Percentiles rank a stretch among this genome's conserved stretches.
phyloP scores from a whole-genome alignment of 2,797 vertebrate species.

The Toxotes lorentzi region DNA sequence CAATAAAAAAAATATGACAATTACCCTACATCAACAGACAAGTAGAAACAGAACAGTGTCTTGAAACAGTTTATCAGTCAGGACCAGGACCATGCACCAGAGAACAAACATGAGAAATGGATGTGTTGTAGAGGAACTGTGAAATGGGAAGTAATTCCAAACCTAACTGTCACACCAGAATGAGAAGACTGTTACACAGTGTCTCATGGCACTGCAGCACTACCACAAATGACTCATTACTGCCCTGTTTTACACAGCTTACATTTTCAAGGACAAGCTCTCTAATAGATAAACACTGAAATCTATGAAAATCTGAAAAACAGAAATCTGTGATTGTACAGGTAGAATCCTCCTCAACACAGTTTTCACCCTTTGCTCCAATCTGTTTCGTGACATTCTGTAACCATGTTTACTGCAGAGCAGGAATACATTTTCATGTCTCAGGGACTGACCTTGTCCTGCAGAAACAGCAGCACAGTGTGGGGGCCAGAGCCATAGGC shows the following conservation, averaged over 20 bases:
- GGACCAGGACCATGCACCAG: not conserved
- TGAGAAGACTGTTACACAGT: slow-evolving; percentile 55
- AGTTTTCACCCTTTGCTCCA: not conserved
- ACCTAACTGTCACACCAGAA: slow-evolving; percentile 73
- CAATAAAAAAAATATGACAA: not conserved
- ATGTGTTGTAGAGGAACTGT: slow-evolving; percentile 51
- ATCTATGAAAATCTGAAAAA: not conserved
- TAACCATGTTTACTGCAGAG: not conserved
- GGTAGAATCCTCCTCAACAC: not conserved
- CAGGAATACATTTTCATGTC: not conserved
- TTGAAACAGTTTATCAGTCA: slow-evolving; percentile 8
- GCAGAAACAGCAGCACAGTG: slow-evolving; percentile 90
- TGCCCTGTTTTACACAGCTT: slow-evolving; percentile 15
- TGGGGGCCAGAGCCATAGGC: slow-evolving; percentile 83
- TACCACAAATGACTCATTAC: slow-evolving; percentile 34
- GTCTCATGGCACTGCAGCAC: slow-evolving; percentile 48
- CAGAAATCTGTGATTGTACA: not conserved
- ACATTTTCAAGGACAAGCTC: not conserved
- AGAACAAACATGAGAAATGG: not conserved
- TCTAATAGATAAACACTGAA: not conserved
- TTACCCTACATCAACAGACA: not conserved
- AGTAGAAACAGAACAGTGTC: not conserved
- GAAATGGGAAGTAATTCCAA: slow-evolving; percentile 75
- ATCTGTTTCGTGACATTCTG: not conserved
- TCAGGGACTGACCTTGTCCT: slow-evolving; percentile 87